Conservation (phyloP, 2,888 invertebrate species). For the Acanthoscelides obtectus region DNA sequence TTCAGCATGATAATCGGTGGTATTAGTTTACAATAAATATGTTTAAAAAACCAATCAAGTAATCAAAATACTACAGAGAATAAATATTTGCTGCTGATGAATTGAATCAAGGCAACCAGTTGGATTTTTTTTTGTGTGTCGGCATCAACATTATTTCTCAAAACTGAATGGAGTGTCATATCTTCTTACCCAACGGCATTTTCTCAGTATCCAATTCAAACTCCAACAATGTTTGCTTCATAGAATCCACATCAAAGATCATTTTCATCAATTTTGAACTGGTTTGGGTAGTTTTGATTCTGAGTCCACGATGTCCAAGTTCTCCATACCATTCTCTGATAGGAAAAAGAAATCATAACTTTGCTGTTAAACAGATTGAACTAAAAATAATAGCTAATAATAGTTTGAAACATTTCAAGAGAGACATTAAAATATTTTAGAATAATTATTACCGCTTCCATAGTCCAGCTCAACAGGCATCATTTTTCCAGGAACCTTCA, state of each 20-base stretch:
- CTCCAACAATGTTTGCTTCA: conserved; percentile 90
- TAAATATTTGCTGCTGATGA: too few species aligned
- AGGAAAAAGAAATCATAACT: background rate
- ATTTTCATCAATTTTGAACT: conserved; percentile 79
- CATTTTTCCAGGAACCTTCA: conserved; percentile 61
- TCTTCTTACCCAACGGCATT: conserved; percentile 81
- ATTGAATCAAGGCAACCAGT: too few species aligned
- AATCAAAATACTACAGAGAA: too few species aligned
- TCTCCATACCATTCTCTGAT: conserved; percentile 39
- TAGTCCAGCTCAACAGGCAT: conserved; percentile 90
- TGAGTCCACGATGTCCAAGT: conserved; percentile 48
- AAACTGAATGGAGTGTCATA: background rate
- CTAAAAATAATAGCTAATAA: too few species aligned
- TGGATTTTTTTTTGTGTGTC: background rate
- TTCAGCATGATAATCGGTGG: too few species aligned
- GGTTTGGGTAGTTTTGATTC: conserved; percentile 67
- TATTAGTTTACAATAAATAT: too few species aligned
- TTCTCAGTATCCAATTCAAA: conserved; percentile 96
- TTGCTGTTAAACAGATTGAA: too few species aligned
- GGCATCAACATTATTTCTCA: background rate
- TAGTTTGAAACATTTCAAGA: too few species aligned
- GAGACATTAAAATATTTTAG: too few species aligned
- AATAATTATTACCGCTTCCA: conserved; percentile 36
- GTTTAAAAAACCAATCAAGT: too few species aligned
- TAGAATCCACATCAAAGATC: conserved; percentile 86